Evolutionary conservation across 2,888 invertebrate genomes (phyloP), one percentile per base, ranked within the genome.

Genomic region (Urechis unicinctus): DNA sequence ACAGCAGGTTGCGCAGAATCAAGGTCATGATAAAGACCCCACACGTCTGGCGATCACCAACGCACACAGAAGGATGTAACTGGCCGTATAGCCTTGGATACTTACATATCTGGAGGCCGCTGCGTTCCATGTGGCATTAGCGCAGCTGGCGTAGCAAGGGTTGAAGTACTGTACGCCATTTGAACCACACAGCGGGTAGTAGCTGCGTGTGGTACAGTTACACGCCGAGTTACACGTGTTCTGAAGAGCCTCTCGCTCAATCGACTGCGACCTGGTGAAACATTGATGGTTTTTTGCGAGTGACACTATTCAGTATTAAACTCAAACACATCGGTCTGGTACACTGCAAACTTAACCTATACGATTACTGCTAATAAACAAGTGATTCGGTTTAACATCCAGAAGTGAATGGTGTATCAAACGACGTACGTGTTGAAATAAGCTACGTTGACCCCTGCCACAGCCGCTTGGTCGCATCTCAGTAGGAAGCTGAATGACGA

Each of bases 101-200:
- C 17, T 36, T 36, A 17, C 9, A 17, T 17, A 9, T 13, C 17
- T 17, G 9, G n/a, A n/a, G n/a, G 17, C 17, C 36, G 9, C 36
- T n/a, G n/a, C n/a, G n/a, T n/a, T n/a, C n/a, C n/a, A n/a, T 36
- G 36, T 36, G 36, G 17, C 21, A 21, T 45, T 45, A 21, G 17
- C 21, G 24, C 87, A 88, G 2, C 87, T 87, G 2, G 87, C 88
- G 66, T 85, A 83, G 72, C 88, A 88, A 0, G 88, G 85, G 1
- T 85, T 86, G 69, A 84, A 88, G 70, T 82, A 87, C 0, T 84
- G 85, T 9, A 80, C 73, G 9, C 80, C 78, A 59, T 81, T 81
- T 60, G 78, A 79, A 1, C 83, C 82, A 65, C 86, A 87, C 43
- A 87, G 81, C 0, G 87, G 87, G 48, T 82, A 80, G 66, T 86